Base-by-base conservation (phyloP, 2,888 invertebrate genomes). In the Molorchus minor region DNA sequence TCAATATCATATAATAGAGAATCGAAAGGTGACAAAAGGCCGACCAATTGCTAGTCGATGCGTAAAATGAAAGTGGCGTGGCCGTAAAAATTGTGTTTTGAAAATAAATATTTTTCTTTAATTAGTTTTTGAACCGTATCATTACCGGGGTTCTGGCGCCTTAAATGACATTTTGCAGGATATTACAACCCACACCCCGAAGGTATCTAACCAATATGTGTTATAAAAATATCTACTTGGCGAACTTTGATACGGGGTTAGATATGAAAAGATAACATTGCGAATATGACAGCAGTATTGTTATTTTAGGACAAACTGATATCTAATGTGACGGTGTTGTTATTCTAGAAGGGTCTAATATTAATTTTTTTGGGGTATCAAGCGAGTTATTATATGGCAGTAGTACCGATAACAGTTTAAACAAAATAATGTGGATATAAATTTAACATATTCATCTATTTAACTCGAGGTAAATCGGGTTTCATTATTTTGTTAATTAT, bases 61-160 rank as follows among this genome's bases (percentile, higher is more conserved):
- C 71, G 69, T 72, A 68, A 70, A 73, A 72, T 56, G 61, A 59
- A 55, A 57, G 43, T 33, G 36, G 29, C 67, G 65, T 63, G 58
- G 58, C 45, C 40, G 61, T 61, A 65, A 65, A 75, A 73, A 72
- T 71, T 72, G 61, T 74, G 69, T 72, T 74, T 74, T 59, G 68
- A 75, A 73, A 73, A 72, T 73, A 75, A 75, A 76, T 76, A 75
- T 76, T 76, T 73, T 76, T 74, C 72, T 76, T 76, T 75, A 75
- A 76, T 76, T 74, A 75, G 64, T 56, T 62, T 61, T 56, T 20
- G 56, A 56, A 57, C 58, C 53, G 56, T 53, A 49, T 64, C 64
- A 67, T 67, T 67, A 64, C 60, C 53, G 25, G 19, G 47, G 60
- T 49, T 59, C 51, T 43, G 21, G 46, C 36, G 29, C 51, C 47